Base-by-base conservation (phyloP, 2,888 invertebrate genomes). In the Agrotis segetum region DNA sequence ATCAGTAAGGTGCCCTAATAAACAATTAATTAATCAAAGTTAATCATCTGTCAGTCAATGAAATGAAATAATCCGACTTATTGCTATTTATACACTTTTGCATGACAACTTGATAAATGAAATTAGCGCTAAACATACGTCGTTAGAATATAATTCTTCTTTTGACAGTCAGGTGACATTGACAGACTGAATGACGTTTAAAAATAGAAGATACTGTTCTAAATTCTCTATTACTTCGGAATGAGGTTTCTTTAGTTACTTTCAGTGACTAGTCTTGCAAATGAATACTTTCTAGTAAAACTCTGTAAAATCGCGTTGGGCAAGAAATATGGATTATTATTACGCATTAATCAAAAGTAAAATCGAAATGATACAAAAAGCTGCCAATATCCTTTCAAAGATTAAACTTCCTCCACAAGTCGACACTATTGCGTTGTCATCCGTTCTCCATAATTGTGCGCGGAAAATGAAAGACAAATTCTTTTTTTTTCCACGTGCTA, bases 321-420 rank as follows among this genome's bases (percentile, higher is more conserved):
- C 24, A 56, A 61, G 29, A n/a, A 49, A n/a, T 24, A 19, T 2
- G 21, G 44, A 46, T 9, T 40, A 50, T 29, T 34, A 34, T 47
- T 14, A 55, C 19, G 11, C 19, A 17, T 24, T 14, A 55, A 52
- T 56, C 21, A 2, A 4, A 40, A 60, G 44, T 21, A 34, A 70
- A 67, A 53, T 63, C 14, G 1, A n/a, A 47, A 61, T 60, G 21
- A 21, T 21, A 70, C 55, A 79, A 80, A 74, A 77, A 70, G 49
- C 53, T 34, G 7, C 4, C 64, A 77, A 81, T 79, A 79, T 74
- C 77, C 82, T 75, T 50, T 68, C 53, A 64, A 16, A 78, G 81
- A 81, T 81, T 73, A 78, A 73, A 81, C 81, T 81, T 85, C 84
- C 79, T 74, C 3, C 24, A 17, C 40, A 49, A 14, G 2, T 64